Percentiles rank a stretch among this genome's conserved stretches.
These are phyloP conservation scores for Colletes latitarsis DNA, from an alignment of 1,140 invertebrate genomes.

Conservation along the genomic window DNA sequence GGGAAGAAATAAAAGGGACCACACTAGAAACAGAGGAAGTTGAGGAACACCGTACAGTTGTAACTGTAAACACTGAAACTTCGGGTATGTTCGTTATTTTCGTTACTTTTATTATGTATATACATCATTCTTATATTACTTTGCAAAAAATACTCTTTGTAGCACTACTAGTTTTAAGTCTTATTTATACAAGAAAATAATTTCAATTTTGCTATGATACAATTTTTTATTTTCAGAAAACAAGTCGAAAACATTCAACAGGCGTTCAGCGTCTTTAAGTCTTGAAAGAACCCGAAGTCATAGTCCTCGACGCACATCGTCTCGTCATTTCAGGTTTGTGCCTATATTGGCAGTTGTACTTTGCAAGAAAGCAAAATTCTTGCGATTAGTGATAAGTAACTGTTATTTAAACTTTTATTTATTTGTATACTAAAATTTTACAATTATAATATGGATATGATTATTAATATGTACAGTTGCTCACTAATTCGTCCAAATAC, in stretches of 20 bases:
- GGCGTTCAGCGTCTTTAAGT: constrained; percentile 38
- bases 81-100: constrained; percentile 45
- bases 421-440: not conserved
- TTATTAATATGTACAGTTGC: not conserved
- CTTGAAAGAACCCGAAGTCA: constrained; percentile 19
- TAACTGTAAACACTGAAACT: constrained; percentile 43
- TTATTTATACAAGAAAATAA: not conserved
- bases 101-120: not conserved
- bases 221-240: constrained; percentile 40
- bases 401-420: not conserved
- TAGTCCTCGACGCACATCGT: constrained; percentile 17
- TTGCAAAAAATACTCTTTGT: no score
- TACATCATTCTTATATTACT: no score
- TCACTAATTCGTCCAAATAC: no score
- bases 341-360: not conserved
- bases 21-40: constrained; percentile 38
- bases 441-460: constrained; percentile 38
- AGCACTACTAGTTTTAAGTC: not conserved
- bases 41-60: constrained; percentile 64
- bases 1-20: constrained; percentile 62
- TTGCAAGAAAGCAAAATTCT: not conserved
- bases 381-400: not conserved
- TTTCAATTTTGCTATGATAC: not conserved
- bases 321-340: constrained; percentile 48
- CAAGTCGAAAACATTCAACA: constrained; percentile 30